These are phyloP conservation scores for Hesperia comma DNA, from an alignment of 2,888 invertebrate species.

Conservation along the genomic window DNA sequence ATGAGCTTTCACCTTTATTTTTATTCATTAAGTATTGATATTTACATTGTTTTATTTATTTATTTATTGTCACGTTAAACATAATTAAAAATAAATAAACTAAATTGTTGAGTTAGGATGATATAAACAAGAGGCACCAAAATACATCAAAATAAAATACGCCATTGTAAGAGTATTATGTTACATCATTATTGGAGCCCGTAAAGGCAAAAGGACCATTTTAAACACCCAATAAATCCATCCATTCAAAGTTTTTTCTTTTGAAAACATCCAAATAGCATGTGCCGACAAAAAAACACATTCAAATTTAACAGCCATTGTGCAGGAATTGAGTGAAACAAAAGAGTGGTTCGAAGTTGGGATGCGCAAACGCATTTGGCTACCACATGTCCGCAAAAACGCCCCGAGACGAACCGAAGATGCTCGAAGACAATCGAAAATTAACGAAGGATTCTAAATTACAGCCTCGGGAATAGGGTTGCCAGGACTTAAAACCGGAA, in stretches of 20 bases:
- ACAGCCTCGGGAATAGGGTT: conserved; percentile 43
- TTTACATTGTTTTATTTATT: neutral
- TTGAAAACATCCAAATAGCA: conserved; percentile 50
- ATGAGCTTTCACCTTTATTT: no score
- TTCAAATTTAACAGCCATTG: conserved; percentile 58
- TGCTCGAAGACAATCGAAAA: conserved; percentile 56
- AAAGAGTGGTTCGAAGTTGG: conserved; percentile 49
- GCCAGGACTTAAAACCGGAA: no score
- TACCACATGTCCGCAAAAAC: conserved; percentile 71
- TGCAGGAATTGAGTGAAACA: conserved; percentile 48
- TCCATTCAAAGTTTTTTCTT: conserved; percentile 53
- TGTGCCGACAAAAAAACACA: conserved; percentile 53
- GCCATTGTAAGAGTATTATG: conserved; percentile 37
- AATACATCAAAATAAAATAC: conserved; percentile 24
- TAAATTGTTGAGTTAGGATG: conserved; percentile 27
- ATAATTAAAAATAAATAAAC: neutral
- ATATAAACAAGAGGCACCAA: conserved; percentile 38
- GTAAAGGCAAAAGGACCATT: conserved; percentile 41
- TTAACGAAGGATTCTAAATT: conserved; percentile 43
- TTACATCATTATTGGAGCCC: conserved; percentile 42
- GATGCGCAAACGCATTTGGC: conserved; percentile 68
- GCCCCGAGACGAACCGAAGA: conserved; percentile 51
- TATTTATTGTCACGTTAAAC: neutral
- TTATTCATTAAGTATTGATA: neutral
- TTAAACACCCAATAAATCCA: conserved; percentile 47